phyloP scores from a whole-genome alignment of 2,113 vertebrate genomes.

The Megaceryle torquata region DNA sequence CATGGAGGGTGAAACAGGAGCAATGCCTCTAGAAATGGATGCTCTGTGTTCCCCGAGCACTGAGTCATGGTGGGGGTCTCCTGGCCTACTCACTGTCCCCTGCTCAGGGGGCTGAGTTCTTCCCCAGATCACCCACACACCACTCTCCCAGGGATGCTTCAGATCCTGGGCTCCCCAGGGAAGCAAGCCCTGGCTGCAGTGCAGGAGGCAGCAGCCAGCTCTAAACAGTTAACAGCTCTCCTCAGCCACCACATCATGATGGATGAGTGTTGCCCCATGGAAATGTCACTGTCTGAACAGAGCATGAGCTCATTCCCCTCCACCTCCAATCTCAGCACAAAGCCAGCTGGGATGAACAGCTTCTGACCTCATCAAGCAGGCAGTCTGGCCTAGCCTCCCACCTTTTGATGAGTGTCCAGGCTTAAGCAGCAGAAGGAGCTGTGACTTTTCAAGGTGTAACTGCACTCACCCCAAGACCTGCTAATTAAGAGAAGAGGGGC shows the following conservation, averaged over 20 bases:
- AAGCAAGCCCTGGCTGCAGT: rapidly evolving
- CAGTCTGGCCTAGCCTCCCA: neutral
- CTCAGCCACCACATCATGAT: slow-evolving; percentile 20
- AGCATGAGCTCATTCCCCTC: slow-evolving; percentile 19
- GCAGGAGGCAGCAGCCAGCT: neutral
- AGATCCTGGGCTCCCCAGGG: neutral
- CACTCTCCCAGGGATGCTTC: neutral
- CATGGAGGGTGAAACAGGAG: neutral
- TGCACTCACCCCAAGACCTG: neutral
- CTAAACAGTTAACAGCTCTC: neutral
- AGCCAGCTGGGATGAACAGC: neutral
- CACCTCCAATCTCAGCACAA: rapidly evolving
- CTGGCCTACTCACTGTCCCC: neutral
- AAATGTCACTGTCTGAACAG: slow-evolving; percentile 48
- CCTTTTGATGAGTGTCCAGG: neutral
- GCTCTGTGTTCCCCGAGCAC: neutral
- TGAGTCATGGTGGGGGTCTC: neutral
- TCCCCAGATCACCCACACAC: neutral
- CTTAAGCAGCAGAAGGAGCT: neutral
- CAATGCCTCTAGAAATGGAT: neutral
- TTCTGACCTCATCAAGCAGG: rapidly evolving
- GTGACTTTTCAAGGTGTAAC: neutral
- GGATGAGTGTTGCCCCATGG: slow-evolving; percentile 37
- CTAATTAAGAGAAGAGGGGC: neutral
- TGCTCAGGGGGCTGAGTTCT: rapidly evolving